Evolutionary conservation across 2,113 vertebrate genomes (phyloP), one percentile per base, ranked within the genome.

Genomic region (Elaphurus davidianus): DNA sequence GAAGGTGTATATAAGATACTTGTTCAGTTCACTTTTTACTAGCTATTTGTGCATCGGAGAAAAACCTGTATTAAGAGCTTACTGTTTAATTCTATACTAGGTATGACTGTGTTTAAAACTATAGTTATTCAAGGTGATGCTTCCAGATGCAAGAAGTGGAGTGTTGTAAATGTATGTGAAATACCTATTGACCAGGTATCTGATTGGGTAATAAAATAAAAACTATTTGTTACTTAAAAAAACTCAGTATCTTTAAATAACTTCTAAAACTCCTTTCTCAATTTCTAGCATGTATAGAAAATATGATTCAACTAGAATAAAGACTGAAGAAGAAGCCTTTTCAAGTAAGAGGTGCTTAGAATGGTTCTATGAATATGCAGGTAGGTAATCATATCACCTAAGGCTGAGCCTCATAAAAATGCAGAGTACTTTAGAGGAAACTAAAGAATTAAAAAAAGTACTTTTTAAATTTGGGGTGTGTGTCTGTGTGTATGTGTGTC

Each of bases 331-430:
- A 97, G 99, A 99, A 98, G 99, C 99, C 28, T 99, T 99, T 98
- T 99, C 99, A 96, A 99, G 99, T 99, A 99, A 99, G 98, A 99
- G 99, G 95, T 99, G 99, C 98, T 99, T 99, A 98, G 99, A 99
- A 98, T 99, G 99, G 99, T 99, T 99, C 99, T 99, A 99, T 98
- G 99, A 99, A 98, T 99, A 99, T 85, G 99, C 99, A 99, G 99
- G 99, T 99, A 98, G 98, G 97, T 98, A 55, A 96, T 97, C 87
- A 23, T n/a, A 16, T 83, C 40, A 2, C 71, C 36, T 85, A 36
- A 93, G 84, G 45, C 43, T 13, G n/a, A 83, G 33, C 43, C 62
- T 87, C 33, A 21, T 59, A 40, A 90, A 93, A 96, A 45, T 43
- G 54, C 45, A 74, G 25, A 43, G 9, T 67, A 15, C 40, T 16